phyloP scores from a whole-genome alignment of 2,113 vertebrate genomes.

The Elaphurus davidianus region DNA sequence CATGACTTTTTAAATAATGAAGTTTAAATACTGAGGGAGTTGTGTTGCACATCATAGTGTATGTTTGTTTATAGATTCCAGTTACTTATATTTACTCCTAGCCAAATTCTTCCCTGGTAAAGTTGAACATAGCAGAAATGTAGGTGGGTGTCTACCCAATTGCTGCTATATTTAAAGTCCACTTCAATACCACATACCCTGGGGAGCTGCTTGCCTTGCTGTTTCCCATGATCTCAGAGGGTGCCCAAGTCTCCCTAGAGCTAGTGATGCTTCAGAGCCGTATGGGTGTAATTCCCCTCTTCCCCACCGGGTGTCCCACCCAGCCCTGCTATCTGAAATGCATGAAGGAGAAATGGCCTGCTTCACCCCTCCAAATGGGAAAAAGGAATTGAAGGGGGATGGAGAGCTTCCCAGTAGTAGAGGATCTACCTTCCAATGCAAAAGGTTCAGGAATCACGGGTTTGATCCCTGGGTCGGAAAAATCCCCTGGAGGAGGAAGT shows the following conservation, averaged over 20 bases:
- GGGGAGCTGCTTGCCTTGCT: neutral
- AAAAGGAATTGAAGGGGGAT: neutral
- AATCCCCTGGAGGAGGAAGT: neutral
- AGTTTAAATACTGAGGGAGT: neutral
- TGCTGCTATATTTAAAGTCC: neutral
- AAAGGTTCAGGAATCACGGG: neutral
- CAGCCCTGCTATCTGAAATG: neutral
- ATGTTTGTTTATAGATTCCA: neutral
- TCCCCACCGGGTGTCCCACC: conserved; percentile 52
- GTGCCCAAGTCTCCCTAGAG: neutral
- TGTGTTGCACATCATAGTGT: neutral
- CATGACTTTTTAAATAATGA: neutral
- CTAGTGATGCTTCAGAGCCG: neutral
- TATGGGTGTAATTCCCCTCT: neutral
- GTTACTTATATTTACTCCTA: neutral
- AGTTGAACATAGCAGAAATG: neutral
- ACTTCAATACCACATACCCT: neutral
- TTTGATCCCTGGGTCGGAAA: neutral
- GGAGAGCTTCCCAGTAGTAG: neutral
- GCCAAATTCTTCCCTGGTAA: neutral
- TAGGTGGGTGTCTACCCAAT: neutral
- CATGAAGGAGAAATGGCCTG: neutral
- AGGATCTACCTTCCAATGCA: neutral
- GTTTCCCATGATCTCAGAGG: neutral
- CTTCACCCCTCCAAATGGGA: neutral